Percentiles rank a stretch among this genome's conserved stretches.
phyloP scores from a whole-genome alignment of 2,113 vertebrate genomes.

The Embiotoca jacksoni region DNA sequence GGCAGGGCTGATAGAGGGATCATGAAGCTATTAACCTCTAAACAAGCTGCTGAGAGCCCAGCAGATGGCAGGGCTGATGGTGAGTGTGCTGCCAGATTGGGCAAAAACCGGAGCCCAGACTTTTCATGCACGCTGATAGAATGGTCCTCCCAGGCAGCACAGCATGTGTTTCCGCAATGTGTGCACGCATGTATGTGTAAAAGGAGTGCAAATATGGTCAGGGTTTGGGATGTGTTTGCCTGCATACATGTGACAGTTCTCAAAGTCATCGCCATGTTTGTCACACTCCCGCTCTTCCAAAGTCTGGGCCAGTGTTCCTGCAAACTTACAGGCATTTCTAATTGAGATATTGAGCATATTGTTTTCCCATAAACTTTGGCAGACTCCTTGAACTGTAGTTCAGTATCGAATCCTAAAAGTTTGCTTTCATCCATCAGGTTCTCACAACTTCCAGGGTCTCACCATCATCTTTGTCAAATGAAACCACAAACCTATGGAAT shows the following conservation, averaged over 20 bases:
- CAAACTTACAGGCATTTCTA: background rate
- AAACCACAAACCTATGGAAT: slow-evolving; percentile 27
- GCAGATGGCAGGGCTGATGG: slow-evolving; percentile 79
- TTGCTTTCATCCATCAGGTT: background rate
- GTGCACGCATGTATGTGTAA: slow-evolving; percentile 34
- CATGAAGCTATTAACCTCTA: slow-evolving; percentile 82
- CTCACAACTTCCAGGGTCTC: background rate
- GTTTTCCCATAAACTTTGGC: no score
- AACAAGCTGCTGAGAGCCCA: slow-evolving; percentile 83
- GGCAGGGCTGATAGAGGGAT: slow-evolving; percentile 80
- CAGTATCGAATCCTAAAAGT: slow-evolving; percentile 1
- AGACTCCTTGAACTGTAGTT: background rate
- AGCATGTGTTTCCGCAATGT: slow-evolving; percentile 50
- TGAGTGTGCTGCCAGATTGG: slow-evolving; percentile 70
- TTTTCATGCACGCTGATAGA: slow-evolving; percentile 52
- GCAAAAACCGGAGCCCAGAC: slow-evolving; percentile 52
- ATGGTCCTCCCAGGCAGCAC: slow-evolving; percentile 38
- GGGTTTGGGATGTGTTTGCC: slow-evolving; percentile 1
- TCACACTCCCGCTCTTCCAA: background rate
- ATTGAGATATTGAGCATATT: background rate
- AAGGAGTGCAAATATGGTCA: slow-evolving; percentile 33
- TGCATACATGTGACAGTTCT: slow-evolving; percentile 19
- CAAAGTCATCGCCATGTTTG: background rate
- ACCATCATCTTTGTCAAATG: background rate
- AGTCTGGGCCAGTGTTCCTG: background rate